Conservation (phyloP, 1,140 invertebrate genomes). For the Microvelia longipes region DNA sequence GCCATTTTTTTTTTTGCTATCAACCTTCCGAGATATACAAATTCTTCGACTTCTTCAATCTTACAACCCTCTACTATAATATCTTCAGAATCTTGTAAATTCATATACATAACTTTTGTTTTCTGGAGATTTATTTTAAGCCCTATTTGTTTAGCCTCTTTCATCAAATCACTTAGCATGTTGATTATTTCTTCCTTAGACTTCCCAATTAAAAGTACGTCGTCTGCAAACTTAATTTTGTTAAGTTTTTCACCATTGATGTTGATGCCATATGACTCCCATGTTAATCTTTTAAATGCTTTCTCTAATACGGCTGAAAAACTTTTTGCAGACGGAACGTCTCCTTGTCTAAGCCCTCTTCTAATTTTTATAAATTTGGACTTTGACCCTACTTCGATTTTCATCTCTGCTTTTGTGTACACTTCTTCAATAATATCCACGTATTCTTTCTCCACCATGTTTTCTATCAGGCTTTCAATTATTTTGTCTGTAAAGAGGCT, state of each 20-base stretch:
- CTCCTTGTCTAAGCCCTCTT: not conserved
- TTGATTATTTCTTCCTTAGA: not conserved
- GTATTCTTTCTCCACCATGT: not conserved
- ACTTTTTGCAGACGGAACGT: not conserved
- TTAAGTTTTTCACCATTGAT: not conserved
- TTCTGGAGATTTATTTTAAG: not conserved
- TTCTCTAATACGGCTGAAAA: not conserved
- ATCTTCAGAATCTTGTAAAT: not conserved
- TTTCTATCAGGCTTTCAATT: not conserved
- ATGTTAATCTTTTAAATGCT: not conserved
- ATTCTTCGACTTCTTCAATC: constrained; percentile 4
- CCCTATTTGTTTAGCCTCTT: not conserved
- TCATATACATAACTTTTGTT: not conserved
- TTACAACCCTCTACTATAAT: not conserved
- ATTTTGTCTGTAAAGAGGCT: not conserved
- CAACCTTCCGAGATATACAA: constrained; percentile 3
- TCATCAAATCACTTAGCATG: not conserved
- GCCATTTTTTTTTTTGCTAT: not conserved
- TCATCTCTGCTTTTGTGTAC: not conserved
- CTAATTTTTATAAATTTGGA: not conserved
- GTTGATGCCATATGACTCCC: not conserved
- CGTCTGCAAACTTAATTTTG: not conserved
- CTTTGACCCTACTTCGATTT: not conserved
- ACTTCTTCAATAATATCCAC: not conserved
- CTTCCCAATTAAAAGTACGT: not conserved